A percentile compares a stretch with the other conserved stretches of the same genome.
phyloP scores from a whole-genome alignment of 2,113 vertebrate species.

The Larimichthys crocea region DNA sequence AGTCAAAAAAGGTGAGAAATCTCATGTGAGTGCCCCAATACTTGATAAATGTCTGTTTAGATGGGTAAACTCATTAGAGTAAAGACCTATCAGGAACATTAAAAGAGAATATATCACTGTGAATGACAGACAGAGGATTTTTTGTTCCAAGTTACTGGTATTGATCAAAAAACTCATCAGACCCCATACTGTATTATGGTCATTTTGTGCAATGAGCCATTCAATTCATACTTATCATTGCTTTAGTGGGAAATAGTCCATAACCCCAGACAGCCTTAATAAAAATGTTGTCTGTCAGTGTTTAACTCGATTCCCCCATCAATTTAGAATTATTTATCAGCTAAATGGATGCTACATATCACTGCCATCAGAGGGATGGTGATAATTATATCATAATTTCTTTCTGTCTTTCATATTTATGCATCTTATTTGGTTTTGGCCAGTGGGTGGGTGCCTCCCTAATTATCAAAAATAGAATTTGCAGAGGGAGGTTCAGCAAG shows the following conservation, averaged over 20 bases:
- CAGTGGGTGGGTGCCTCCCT: slow-evolving; percentile 47
- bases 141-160: slow-evolving; percentile 4
- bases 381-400: not conserved
- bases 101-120: slow-evolving; percentile 21
- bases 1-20: not conserved
- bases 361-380: not conserved
- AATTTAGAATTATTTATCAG: slow-evolving; percentile 11
- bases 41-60: not conserved
- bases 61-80: not conserved
- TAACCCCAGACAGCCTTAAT: not conserved
- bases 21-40: not conserved
- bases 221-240: slow-evolving; percentile 6
- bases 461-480: slow-evolving; percentile 67
- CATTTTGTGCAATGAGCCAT: slow-evolving; percentile 18
- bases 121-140: not conserved
- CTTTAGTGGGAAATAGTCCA: slow-evolving; percentile 7
- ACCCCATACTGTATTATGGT: not conserved
- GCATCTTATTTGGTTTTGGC: slow-evolving; percentile 23
- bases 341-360: not conserved
- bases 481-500: slow-evolving; percentile 6
- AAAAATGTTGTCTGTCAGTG: not conserved
- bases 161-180: slow-evolving; percentile 46
- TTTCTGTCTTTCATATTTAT: not conserved
- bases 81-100: not conserved
- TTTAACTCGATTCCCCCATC: slow-evolving; percentile 9